Evolutionary conservation across 1,140 invertebrate species (phyloP), one percentile per base, ranked within the genome.

Genomic region (Physella acuta): DNA sequence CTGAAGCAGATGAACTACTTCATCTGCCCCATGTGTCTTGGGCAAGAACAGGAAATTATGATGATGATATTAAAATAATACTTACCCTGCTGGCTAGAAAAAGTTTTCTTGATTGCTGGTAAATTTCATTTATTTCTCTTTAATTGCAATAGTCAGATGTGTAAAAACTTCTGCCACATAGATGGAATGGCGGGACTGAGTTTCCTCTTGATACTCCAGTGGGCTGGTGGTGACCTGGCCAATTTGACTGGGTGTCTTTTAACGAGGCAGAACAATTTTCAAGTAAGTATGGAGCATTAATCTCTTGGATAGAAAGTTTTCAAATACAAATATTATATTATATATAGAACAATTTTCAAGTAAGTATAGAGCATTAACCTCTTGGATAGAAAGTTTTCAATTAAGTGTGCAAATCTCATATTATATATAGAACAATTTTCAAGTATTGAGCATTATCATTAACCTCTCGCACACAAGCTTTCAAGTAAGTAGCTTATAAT

Each of bases 181-280:
- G 51, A 70, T 33, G 77, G 78, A 26, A 68, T 81, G n/a, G 75
- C 74, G 33, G 79, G 78, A 14, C 68, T 81, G 14, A 79, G 78
- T 20, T 51, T 77, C 2, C 52, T 78, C 2, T 68, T 81, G 34
- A 72, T 81, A 56, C 51, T 77, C 11, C 77, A 79, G 55, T 81
- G 66, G 66, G 39, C 56, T 31, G 66, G 55, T 37, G 66, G 66
- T 30, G 66, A 68, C 36, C 16, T 44, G 20, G 60, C 66, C 28
- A 68, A 68, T 68, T n/a, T 68, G 34, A 36, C 24, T 49, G 66
- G 66, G n/a, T 33, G 49, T 8, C 2, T 68, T 44, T 51, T 68
- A 20, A 68, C 66, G 16, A 58, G 39, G 11, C 66, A 68, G 37
- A 30, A 55, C 1, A 58, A 58, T 20, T 39, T 60, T 60, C 66